These are phyloP conservation scores for Nylanderia fulva DNA, from an alignment of 1,140 invertebrate species.

Conservation along the genomic window DNA sequence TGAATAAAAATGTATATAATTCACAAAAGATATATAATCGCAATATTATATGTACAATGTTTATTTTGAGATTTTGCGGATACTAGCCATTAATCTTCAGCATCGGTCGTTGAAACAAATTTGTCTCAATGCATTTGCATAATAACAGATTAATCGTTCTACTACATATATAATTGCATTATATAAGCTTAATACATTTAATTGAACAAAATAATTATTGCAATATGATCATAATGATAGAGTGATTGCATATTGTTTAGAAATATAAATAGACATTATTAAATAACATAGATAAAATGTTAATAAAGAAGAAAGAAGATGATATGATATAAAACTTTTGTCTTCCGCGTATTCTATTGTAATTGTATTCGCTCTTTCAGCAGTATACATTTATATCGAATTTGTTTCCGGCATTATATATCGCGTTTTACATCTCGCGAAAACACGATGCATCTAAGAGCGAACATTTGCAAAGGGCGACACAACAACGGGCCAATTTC, in stretches of 20 bases:
- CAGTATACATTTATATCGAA: not conserved
- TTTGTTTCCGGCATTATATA: not conserved
- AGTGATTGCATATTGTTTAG: not conserved
- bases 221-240: not conserved
- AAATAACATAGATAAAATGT: no score
- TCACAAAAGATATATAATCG: not conserved
- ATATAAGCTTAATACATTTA: not conserved
- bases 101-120: not conserved
- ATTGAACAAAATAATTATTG: not conserved
- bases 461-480: not conserved
- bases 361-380: not conserved
- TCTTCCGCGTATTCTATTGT: not conserved
- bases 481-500: slow-evolving; percentile 30
- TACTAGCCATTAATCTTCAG: slow-evolving; percentile 16
- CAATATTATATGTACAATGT: not conserved
- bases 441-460: not conserved
- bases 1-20: slow-evolving; percentile 31
- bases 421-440: not conserved
- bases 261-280: not conserved
- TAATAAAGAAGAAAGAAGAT: not conserved
- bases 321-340: not conserved
- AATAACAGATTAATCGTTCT: slow-evolving; percentile 19
- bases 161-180: not conserved
- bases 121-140: not conserved
- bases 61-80: slow-evolving; percentile 1